Base-by-base conservation (phyloP, 2,888 invertebrate genomes). In the Chymomyza amoena region DNA sequence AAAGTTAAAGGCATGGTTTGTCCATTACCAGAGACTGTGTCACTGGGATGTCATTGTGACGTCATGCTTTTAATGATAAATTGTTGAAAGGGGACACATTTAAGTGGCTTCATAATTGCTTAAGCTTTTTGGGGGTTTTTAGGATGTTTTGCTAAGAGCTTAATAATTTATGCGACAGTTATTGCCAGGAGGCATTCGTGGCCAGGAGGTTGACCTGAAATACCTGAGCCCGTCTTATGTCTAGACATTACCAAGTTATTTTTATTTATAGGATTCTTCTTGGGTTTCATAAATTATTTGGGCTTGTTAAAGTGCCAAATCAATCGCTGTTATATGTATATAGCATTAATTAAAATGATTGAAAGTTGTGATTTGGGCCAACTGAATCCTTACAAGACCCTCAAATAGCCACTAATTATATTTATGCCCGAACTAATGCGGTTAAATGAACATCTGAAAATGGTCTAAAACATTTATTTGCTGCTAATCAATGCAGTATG, bases 61-160 rank as follows among this genome's bases (percentile, higher is more conserved):
- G 13, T 57, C 57, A 13, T 57, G 15, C 57, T 57, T 57, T 25
- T 45, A 13, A 4, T 45, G 13, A 13, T 7, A 45, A 10, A 45
- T 45, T 15, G 39, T 45, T 45, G 39, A 10, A 10, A 15, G 13
- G 57, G 6, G 0, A 1, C 84, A 88, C 76, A 79, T 89, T 89
- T 89, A 85, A 85, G 88, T 85, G 88, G 81, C 39, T 88, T 83
- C 87, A 85, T 89, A 85, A 85, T 85, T 89, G 84, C 84, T 88
- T 89, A 85, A 85, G 89, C 89, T 85, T 89, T 85, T 89, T 81
- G 84, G 84, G 4, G 6, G 2, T 20, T 20, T 3, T 32, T 32
- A 32, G 7, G 1, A 7, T 6, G 88, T 85, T 89, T 84, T 85
- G 79, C 81, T 88, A 87, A 89, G 88, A 88, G 84, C 79, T 79